phyloP scores from a whole-genome alignment of 1,140 invertebrate species.

The Ectropis grisescens region DNA sequence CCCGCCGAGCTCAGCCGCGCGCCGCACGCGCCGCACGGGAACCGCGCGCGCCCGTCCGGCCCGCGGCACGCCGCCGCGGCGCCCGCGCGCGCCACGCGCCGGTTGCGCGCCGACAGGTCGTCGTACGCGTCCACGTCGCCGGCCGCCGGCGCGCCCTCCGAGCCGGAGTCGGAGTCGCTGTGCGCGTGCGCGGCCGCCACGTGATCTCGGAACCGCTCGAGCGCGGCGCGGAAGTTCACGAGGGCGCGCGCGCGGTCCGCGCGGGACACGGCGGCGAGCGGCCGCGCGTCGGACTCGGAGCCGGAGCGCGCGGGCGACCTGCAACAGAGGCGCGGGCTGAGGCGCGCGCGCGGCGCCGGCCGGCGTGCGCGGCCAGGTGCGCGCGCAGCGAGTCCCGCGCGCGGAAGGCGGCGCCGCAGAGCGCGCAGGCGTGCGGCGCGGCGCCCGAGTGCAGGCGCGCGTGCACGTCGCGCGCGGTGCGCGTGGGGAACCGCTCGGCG shows the following conservation, averaged over 20 bases:
- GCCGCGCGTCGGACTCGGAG: neutral
- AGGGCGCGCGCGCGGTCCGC: neutral
- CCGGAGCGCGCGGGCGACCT: neutral
- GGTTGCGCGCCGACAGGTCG: conserved; percentile 35
- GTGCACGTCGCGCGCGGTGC: conserved; percentile 38
- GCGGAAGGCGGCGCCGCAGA: conserved; percentile 61
- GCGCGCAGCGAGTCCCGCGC: conserved; percentile 34
- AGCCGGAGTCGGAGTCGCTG: conserved; percentile 20
- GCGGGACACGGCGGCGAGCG: neutral
- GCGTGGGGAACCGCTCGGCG: conserved; percentile 41
- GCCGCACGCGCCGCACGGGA: conserved; percentile 72
- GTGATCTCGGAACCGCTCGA: conserved; percentile 1
- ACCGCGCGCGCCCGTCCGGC: conserved; percentile 52
- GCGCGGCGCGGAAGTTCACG: neutral
- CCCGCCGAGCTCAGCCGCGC: conserved; percentile 73
- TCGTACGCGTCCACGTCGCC: conserved; percentile 26
- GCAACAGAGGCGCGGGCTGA: neutral
- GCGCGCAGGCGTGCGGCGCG: conserved; percentile 68
- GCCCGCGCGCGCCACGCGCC: conserved; percentile 36
- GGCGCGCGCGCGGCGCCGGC: conserved; percentile 8
- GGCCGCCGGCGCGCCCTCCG: conserved; percentile 6
- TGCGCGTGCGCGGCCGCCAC: conserved; percentile 1
- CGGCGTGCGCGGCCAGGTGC: conserved; percentile 42
- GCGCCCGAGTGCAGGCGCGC: conserved; percentile 59
- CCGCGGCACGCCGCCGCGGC: conserved; percentile 27